These are phyloP conservation scores for Alosa sapidissima DNA, from an alignment of 2,797 vertebrate genomes.

Conservation along the genomic window DNA sequence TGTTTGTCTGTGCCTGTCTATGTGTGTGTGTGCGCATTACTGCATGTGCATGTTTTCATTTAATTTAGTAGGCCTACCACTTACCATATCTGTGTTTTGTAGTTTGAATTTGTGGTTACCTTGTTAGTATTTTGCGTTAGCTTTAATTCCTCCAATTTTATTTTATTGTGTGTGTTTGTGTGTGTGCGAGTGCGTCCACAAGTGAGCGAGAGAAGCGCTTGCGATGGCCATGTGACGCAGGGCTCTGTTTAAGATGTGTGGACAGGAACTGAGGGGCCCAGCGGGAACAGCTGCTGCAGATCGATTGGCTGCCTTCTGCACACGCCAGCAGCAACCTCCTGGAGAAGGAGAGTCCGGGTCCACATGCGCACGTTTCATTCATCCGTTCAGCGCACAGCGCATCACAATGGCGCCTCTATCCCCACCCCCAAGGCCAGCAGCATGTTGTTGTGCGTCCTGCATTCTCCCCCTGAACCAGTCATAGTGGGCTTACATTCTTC, in stretches of 20 bases:
- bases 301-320: background rate
- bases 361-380: background rate
- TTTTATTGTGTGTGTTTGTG: background rate
- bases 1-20: background rate
- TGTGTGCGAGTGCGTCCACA: background rate
- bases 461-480: background rate
- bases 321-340: background rate
- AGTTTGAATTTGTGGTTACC: background rate
- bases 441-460: background rate
- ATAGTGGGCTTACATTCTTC: background rate
- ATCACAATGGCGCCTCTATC: background rate
- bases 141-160: background rate
- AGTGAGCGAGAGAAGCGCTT: background rate
- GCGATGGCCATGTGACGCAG: background rate
- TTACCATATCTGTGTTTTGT: background rate
- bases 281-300: constrained; percentile 21
- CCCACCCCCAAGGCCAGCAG: background rate
- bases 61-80: background rate
- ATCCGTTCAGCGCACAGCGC: background rate
- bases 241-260: constrained; percentile 16
- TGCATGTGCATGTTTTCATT: background rate
- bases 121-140: background rate
- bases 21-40: background rate
- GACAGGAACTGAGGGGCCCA: constrained; percentile 46
- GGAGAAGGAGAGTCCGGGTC: background rate